Conservation (phyloP, 2,113 vertebrate species). For the Cryptoleucopteryx plumbea region DNA sequence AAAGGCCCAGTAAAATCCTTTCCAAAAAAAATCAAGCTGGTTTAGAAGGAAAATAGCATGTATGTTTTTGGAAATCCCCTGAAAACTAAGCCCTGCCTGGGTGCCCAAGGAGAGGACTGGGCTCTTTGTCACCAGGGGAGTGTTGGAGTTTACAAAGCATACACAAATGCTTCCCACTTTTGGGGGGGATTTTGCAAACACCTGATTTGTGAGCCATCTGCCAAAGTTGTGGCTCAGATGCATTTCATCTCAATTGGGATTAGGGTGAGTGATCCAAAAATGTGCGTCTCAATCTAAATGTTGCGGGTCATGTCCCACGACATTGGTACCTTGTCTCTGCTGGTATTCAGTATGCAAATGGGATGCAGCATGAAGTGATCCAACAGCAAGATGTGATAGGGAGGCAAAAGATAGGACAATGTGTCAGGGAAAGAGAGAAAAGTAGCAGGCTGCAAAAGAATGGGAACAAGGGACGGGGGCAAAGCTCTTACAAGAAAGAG, state of each 20-base stretch:
- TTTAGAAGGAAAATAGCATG: neutral
- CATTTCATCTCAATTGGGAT: slow-evolving; percentile 24
- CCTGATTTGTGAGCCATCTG: slow-evolving; percentile 63
- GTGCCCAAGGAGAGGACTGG: neutral
- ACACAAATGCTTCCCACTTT: slow-evolving; percentile 19
- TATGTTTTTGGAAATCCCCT: neutral
- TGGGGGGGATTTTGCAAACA: slow-evolving; percentile 26
- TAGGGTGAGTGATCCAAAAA: slow-evolving; percentile 52
- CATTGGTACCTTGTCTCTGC: slow-evolving; percentile 50
- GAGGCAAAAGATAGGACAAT: slow-evolving; percentile 9
- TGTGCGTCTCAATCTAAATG: neutral
- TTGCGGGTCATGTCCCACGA: slow-evolving; percentile 54
- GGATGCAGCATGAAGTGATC: slow-evolving; percentile 40
- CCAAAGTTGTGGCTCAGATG: slow-evolving; percentile 30
- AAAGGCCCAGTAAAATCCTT: neutral
- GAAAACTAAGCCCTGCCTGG: neutral
- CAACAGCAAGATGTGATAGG: slow-evolving; percentile 20
- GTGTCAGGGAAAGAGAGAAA: neutral
- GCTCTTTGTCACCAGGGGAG: neutral
- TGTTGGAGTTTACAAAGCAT: slow-evolving; percentile 10
- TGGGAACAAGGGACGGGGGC: neutral
- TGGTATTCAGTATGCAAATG: slow-evolving; percentile 65
- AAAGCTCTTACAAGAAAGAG: neutral
- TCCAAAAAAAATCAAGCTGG: neutral
- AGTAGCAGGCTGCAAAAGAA: neutral